A percentile compares a stretch with the other conserved stretches of the same genome.
These are phyloP conservation scores for Atlantisia rogersi DNA, from an alignment of 2,113 vertebrate genomes.

Conservation along the genomic window DNA sequence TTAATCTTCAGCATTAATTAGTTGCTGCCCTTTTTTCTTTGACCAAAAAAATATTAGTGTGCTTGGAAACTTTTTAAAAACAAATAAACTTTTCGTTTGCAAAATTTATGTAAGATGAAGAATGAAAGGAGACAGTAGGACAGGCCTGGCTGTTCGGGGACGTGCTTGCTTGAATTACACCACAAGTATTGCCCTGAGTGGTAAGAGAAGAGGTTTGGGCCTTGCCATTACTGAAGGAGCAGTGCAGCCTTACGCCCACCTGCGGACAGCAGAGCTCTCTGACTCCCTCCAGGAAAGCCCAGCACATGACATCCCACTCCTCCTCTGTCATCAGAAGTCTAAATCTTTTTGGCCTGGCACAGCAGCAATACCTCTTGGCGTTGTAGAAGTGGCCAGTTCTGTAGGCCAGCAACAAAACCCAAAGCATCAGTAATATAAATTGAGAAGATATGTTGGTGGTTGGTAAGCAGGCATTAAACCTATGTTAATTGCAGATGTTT, in stretches of 20 bases:
- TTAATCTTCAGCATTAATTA: not conserved
- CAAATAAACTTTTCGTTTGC: not conserved
- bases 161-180: not conserved
- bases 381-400: not conserved
- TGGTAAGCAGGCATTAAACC: not conserved
- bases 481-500: not conserved
- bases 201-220: rapidly evolving
- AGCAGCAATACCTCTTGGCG: rapidly evolving
- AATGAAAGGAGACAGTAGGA: not conserved
- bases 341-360: rapidly evolving
- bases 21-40: not conserved
- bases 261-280: not conserved
- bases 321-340: not conserved
- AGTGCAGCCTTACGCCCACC: not conserved
- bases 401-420: not conserved
- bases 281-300: not conserved
- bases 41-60: not conserved
- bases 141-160: not conserved
- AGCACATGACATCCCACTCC: not conserved
- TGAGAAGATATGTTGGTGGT: not conserved
- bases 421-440: not conserved
- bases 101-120: not conserved
- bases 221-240: not conserved
- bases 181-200: rapidly evolving
- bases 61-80: not conserved